These are phyloP conservation scores for Atta texana DNA, from an alignment of 1,140 invertebrate genomes.

Conservation along the genomic window DNA sequence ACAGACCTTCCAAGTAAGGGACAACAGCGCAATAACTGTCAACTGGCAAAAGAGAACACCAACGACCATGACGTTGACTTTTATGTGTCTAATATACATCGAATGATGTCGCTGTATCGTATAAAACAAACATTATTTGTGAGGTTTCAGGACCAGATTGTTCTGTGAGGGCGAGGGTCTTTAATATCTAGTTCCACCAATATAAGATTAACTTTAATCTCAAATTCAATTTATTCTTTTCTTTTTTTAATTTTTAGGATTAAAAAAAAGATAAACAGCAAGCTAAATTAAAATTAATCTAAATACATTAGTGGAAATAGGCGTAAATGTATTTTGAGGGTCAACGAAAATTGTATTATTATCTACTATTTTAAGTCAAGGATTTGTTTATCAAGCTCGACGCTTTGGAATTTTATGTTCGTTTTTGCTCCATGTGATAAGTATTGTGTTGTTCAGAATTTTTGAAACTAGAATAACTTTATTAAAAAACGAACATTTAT, in stretches of 20 bases:
- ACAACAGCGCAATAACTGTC: conserved; percentile 57
- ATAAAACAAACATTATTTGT: conserved; percentile 17
- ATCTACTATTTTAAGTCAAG: background rate
- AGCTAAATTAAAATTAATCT: too few relatives aligned
- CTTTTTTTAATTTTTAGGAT: too few relatives aligned
- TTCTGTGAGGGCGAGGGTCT: background rate
- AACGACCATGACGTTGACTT: conserved; percentile 44
- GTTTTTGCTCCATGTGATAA: background rate
- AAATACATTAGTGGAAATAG: too few relatives aligned
- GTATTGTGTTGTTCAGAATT: background rate
- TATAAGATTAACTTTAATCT: too few relatives aligned
- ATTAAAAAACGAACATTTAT: background rate
- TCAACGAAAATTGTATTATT: background rate
- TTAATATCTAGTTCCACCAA: background rate
- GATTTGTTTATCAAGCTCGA: background rate
- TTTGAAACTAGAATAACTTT: background rate
- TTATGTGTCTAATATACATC: conserved; percentile 42
- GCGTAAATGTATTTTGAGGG: background rate
- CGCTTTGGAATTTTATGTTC: background rate
- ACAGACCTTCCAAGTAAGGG: conserved; percentile 7
- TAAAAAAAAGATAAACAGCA: too few relatives aligned
- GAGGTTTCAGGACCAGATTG: conserved; percentile 11
- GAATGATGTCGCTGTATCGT: conserved; percentile 14
- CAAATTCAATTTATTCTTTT: too few relatives aligned
- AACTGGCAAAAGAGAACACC: conserved; percentile 14